Evolutionary conservation across 2,113 vertebrate genomes (phyloP).

Genomic region (Epinephelus moara): DNA sequence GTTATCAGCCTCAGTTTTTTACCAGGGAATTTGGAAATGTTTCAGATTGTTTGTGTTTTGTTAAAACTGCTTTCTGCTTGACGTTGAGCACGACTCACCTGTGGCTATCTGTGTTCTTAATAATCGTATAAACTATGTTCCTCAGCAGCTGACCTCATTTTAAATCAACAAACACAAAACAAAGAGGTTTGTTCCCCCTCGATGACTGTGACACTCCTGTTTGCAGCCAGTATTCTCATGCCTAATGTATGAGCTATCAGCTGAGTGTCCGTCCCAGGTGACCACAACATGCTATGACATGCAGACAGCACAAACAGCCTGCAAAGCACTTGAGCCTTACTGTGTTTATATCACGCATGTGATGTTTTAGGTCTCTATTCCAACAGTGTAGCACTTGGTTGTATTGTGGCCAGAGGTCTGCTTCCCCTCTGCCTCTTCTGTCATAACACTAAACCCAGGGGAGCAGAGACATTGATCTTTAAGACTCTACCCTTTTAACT

Average conservation of each 20-base stretch:
- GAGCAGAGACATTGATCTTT: too few relatives aligned
- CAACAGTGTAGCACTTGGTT: not conserved
- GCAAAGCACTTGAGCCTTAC: conserved; percentile 26
- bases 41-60: not conserved
- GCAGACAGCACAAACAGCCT: conserved; percentile 47
- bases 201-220: not conserved
- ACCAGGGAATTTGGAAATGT: too few relatives aligned
- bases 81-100: not conserved
- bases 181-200: conserved; percentile 17
- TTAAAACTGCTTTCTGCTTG: not conserved
- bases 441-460: not conserved
- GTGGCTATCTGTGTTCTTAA: not conserved
- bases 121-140: not conserved
- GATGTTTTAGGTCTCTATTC: conserved; percentile 27
- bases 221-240: conserved; percentile 42
- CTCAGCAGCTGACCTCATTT: not conserved
- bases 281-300: conserved; percentile 38
- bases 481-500: too few relatives aligned
- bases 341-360: conserved; percentile 19
- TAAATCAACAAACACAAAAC: not conserved
- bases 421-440: not conserved
- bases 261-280: conserved; percentile 60
- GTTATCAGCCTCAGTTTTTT: not conserved
- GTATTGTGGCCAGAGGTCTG: not conserved
- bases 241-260: conserved; percentile 59